These are phyloP conservation scores for Balaeniceps rex DNA, from an alignment of 2,113 vertebrate species.

Conservation along the genomic window DNA sequence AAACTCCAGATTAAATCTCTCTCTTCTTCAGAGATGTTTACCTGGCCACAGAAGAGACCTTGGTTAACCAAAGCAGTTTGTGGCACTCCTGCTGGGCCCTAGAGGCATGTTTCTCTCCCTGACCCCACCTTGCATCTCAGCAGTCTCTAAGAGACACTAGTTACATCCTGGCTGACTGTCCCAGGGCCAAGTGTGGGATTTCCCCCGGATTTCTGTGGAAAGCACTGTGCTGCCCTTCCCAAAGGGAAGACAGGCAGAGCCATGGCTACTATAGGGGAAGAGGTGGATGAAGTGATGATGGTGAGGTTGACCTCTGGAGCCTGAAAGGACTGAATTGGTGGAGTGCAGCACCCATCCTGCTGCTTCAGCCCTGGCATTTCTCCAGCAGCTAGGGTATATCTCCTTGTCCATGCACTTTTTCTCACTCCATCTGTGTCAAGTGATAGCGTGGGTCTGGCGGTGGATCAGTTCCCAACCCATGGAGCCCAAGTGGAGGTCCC, in stretches of 20 bases:
- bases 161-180: not conserved
- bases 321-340: not conserved
- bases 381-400: not conserved
- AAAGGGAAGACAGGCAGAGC: not conserved
- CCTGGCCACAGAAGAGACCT: constrained; percentile 39
- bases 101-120: not conserved
- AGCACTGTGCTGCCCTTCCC: not conserved
- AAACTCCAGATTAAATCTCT: constrained; percentile 38
- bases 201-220: not conserved
- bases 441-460: fast-evolving
- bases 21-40: constrained; percentile 69
- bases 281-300: not conserved
- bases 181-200: not conserved
- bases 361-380: not conserved
- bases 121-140: not conserved
- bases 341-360: not conserved
- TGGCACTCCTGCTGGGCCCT: not conserved
- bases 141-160: not conserved
- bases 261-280: not conserved
- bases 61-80: not conserved
- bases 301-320: not conserved
- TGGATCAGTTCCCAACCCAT: not conserved
- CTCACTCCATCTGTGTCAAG: not conserved
- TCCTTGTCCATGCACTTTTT: not conserved
- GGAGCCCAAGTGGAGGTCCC: not conserved